Evolutionary conservation across 2,113 vertebrate genomes (phyloP), one percentile per base, ranked within the genome.

Genomic region (Enhydra lutris): DNA sequence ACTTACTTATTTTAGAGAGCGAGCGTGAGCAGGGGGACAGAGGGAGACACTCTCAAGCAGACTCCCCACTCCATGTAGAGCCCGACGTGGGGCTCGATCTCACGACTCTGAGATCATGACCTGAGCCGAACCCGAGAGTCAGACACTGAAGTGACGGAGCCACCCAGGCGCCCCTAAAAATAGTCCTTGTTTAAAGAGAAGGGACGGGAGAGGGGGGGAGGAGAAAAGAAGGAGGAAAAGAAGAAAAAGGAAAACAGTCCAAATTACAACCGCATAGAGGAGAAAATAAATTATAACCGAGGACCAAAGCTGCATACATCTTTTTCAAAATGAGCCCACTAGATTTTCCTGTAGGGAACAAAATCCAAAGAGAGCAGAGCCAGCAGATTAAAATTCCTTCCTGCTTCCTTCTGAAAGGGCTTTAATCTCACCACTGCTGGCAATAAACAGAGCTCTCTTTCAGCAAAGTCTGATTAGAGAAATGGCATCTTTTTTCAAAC

Each of bases 381-480:
- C 14, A 47, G 59, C 61, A 69, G 78, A 57, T 88, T 85, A 57
- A 76, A 65, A 74, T 80, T 85, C 82, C 74, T 97, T 96, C 84
- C 69, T 74, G 80, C 52, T 76, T 61, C 23, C 42, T 90, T 85
- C 55, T 45, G 14, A 97, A 91, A 69, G 31, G 47, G 45, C 63
- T 65, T 92, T 76, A 26, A 67, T 95, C 71, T 85, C 23, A 50
- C 47, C 81, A 73, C 7, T 20, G 12, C 11, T 20, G 79, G 73
- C 1, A 24, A 78, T 52, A 63, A 89, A 92, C 90, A 95, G 88
- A 71, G 69, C 45, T 76, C 47, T 61, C 95, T 91, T 94, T 94
- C 73, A 92, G 74, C 74, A 50, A 87, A 87, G 55, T n/a, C 67
- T 76, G 79, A 50, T 74, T 10, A 79, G 71, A 94, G 65, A 87